Evolutionary conservation across 1,140 invertebrate species (phyloP).

Genomic region (Aphis craccivora): DNA sequence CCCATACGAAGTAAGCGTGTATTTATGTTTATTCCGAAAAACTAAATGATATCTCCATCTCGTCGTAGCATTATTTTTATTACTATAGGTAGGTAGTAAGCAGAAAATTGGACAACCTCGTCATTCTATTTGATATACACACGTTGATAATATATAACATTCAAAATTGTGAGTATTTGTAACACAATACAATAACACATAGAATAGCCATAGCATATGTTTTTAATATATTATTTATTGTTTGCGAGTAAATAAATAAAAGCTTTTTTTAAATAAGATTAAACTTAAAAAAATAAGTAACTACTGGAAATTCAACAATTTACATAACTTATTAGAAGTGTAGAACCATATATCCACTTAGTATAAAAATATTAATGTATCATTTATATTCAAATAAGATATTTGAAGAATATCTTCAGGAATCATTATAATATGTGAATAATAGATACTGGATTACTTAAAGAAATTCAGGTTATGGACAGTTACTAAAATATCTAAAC

Average conservation of each 20-base stretch:
- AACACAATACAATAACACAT: background rate
- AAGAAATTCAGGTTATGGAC: background rate
- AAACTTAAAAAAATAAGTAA: background rate
- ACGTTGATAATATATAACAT: background rate
- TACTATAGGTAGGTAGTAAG: background rate
- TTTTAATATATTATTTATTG: background rate
- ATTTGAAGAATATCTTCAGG: background rate
- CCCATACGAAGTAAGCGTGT: background rate
- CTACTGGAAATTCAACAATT: background rate
- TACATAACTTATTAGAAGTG: background rate
- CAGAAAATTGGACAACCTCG: conserved; percentile 1
- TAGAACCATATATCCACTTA: background rate
- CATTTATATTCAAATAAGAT: background rate
- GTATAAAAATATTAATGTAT: background rate
- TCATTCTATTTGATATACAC: background rate
- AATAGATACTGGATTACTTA: background rate
- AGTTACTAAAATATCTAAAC: background rate
- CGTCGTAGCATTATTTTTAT: background rate
- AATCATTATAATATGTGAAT: background rate
- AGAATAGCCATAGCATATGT: background rate
- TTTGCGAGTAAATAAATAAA: background rate
- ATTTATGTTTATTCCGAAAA: background rate
- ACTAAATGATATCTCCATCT: background rate
- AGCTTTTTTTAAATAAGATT: background rate
- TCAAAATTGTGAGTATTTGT: too few species aligned